phyloP scores from a whole-genome alignment of 2,113 vertebrate species.

The Antennarius striatus region DNA sequence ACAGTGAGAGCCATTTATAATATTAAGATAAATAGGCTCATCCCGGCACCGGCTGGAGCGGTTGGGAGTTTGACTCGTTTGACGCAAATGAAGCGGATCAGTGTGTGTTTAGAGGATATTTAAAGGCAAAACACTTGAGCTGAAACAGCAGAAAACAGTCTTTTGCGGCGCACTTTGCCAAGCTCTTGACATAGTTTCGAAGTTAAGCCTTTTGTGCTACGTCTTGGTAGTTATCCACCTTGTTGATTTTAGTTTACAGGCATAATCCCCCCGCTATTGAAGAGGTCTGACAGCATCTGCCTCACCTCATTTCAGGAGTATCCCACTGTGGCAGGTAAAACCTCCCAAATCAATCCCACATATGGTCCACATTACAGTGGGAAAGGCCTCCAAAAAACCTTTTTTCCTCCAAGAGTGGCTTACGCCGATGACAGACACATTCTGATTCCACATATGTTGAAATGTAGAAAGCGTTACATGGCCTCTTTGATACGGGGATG shows the following conservation, averaged over 20 bases:
- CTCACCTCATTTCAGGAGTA: slow-evolving; percentile 65
- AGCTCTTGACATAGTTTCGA: neutral
- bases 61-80: slow-evolving; percentile 68
- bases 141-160: neutral
- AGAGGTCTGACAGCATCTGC: slow-evolving; percentile 56
- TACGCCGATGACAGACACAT: slow-evolving; percentile 80
- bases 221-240: slow-evolving; percentile 59
- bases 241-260: slow-evolving; percentile 71
- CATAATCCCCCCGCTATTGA: slow-evolving; percentile 50
- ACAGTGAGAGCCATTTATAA: slow-evolving; percentile 78
- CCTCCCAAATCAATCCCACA: slow-evolving; percentile 75
- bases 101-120: slow-evolving; percentile 37
- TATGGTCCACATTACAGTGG: slow-evolving; percentile 79
- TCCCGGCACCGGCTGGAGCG: slow-evolving; percentile 54
- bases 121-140: slow-evolving; percentile 19
- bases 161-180: neutral
- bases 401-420: slow-evolving; percentile 71
- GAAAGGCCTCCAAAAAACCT: slow-evolving; percentile 71
- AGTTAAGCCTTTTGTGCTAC: neutral
- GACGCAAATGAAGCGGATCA: slow-evolving; percentile 72
- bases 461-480: slow-evolving; percentile 83
- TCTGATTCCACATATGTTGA: slow-evolving; percentile 84
- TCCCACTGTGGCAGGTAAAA: slow-evolving; percentile 72
- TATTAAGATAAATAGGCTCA: slow-evolving; percentile 75
- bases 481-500: slow-evolving; percentile 83